Conservation (phyloP, 2,797 vertebrate species). For the Sebastes nivosus region DNA sequence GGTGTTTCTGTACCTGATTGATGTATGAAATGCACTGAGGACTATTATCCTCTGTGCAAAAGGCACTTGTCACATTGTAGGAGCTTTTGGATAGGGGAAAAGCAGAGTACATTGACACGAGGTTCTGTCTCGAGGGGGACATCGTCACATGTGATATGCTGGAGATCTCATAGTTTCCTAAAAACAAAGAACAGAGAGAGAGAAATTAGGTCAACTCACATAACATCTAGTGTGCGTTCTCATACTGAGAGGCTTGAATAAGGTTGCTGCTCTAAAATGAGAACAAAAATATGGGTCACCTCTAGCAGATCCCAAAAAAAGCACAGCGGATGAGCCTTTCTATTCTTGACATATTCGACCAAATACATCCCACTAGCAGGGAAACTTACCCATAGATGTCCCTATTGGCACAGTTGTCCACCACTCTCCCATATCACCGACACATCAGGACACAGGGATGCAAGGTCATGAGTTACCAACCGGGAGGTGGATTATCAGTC, state of each 20-base stretch:
- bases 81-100: constrained; percentile 83
- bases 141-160: constrained; percentile 87
- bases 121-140: constrained; percentile 85
- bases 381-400: constrained; percentile 83
- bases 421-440: constrained; percentile 93
- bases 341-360: constrained; percentile 26
- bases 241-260: constrained; percentile 27
- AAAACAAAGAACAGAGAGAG: constrained; percentile 28
- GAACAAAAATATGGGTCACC: constrained; percentile 70
- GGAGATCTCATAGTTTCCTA: constrained; percentile 79
- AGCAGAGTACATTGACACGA: constrained; percentile 79
- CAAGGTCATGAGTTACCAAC: constrained; percentile 75
- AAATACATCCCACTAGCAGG: background rate
- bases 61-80: constrained; percentile 87
- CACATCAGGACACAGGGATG: constrained; percentile 70
- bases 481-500: constrained; percentile 57
- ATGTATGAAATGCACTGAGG: constrained; percentile 91
- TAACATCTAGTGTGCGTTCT: background rate
- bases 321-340: constrained; percentile 5
- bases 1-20: constrained; percentile 85
- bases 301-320: constrained; percentile 28
- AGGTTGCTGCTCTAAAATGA: constrained; percentile 59
- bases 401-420: constrained; percentile 85
- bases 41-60: constrained; percentile 95
- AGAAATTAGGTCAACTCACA: background rate